phyloP scores from a whole-genome alignment of 2,888 invertebrate genomes.

The Deilephila elpenor region DNA sequence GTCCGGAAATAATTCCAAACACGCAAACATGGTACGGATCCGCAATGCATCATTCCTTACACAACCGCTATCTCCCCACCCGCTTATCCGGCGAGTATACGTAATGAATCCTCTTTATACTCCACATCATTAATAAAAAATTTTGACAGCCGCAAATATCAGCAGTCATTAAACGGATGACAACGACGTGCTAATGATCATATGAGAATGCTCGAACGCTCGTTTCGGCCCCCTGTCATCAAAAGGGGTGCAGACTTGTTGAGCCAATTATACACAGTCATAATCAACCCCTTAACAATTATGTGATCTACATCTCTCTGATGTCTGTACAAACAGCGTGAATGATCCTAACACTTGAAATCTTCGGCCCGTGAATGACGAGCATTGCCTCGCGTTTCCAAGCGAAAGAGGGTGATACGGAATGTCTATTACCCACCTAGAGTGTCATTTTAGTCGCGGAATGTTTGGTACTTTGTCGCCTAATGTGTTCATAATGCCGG shows the following conservation, averaged over 20 bases:
- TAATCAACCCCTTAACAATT: constrained; percentile 77
- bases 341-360: constrained; percentile 57
- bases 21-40: constrained; percentile 61
- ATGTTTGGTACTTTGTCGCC: constrained; percentile 30
- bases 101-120: constrained; percentile 38
- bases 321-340: constrained; percentile 67
- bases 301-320: constrained; percentile 68
- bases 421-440: background rate
- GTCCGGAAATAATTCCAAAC: constrained; percentile 53
- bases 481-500: constrained; percentile 18
- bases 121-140: constrained; percentile 26
- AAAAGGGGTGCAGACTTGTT: constrained; percentile 73
- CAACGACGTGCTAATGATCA: constrained; percentile 46
- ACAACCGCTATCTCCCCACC: constrained; percentile 46
- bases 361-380: constrained; percentile 43
- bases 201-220: constrained; percentile 52
- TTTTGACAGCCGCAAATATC: constrained; percentile 15
- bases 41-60: constrained; percentile 68
- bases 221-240: constrained; percentile 55
- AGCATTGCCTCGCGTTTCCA: constrained; percentile 33
- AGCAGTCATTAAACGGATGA: constrained; percentile 11
- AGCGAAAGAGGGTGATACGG: constrained; percentile 1
- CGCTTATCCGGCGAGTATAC: constrained; percentile 32
- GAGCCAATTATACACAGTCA: constrained; percentile 76
- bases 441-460: constrained; percentile 33